Evolutionary conservation across 1,140 invertebrate species (phyloP), one percentile per base, ranked within the genome.

Genomic region (Parapsyche elsis): DNA sequence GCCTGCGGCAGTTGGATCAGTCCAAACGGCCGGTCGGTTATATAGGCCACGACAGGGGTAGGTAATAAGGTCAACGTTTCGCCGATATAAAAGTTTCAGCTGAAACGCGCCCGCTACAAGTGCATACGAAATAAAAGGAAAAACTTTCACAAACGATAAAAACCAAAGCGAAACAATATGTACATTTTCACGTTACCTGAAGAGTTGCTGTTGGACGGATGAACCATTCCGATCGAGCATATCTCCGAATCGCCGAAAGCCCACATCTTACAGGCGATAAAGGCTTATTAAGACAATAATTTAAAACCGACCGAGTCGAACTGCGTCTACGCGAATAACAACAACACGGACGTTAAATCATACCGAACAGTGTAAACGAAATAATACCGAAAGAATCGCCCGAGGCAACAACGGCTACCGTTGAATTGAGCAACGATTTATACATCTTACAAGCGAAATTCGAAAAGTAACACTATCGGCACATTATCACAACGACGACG

Each of bases 161-260:
- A 73, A 73, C n/a, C n/a, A 71, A 21, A 61, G 9, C 1, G 7
- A 26, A 21, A 23, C 14, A 67, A 9, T 1, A 46, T 12, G 1
- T 73, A n/a, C 19, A 73, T 21, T n/a, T n/a, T n/a, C n/a, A 67
- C 87, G 89, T 91, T 87, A 89, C 92, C 92, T 80, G 92, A 93
- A 84, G 92, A 91, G 79, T 91, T 90, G 88, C 92, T 93, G 84
- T 91, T 89, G 81, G 92, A 93, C 79, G 91, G 91, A 82, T 90
- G 90, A 83, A 94, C 90, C 92, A 94, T 93, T 84, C 92, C 92
- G 84, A 94, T 93, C 83, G 92, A 93, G 84, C 90, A 93, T 87
- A 93, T 93, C 88, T 93, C 92, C 76, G 91, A 91, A 84, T 90
- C 91, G 84, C 90, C 90, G 76, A 89, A 88, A 84, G 88, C 88